Conservation (phyloP, 2,797 vertebrate genomes). For the Apogon hyalosoma region DNA sequence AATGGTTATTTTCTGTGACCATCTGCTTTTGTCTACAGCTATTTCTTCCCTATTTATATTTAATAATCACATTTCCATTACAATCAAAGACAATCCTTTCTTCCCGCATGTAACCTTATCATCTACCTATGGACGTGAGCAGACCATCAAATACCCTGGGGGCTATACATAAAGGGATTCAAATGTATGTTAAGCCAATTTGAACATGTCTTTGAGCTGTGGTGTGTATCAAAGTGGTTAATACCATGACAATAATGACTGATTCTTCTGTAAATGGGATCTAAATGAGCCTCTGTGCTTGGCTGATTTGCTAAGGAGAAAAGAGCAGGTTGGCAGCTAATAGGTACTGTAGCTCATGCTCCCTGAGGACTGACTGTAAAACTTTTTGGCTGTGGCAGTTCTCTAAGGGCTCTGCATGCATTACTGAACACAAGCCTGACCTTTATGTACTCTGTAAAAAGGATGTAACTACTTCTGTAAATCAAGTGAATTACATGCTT, state of each 20-base stretch:
- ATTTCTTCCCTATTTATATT: slow-evolving; percentile 46
- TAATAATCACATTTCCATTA: slow-evolving; percentile 57
- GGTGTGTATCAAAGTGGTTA: slow-evolving; percentile 58
- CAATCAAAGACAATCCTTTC: slow-evolving; percentile 48
- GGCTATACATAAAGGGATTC: slow-evolving; percentile 27
- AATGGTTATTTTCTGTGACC: slow-evolving; percentile 40
- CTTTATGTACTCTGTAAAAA: slow-evolving; percentile 52
- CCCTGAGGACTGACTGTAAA: slow-evolving; percentile 40
- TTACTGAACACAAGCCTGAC: slow-evolving; percentile 48
- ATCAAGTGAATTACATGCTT: slow-evolving; percentile 29
- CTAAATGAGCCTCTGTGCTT: slow-evolving; percentile 55
- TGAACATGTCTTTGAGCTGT: slow-evolving; percentile 62
- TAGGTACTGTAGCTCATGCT: slow-evolving; percentile 25
- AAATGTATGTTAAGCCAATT: slow-evolving; percentile 53
- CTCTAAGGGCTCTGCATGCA: slow-evolving; percentile 33
- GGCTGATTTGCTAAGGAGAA: slow-evolving; percentile 42
- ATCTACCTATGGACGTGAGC: slow-evolving; percentile 45
- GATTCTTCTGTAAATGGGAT: slow-evolving; percentile 64
- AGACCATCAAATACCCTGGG: slow-evolving; percentile 36
- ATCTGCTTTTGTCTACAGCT: slow-evolving; percentile 25
- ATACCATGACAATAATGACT: slow-evolving; percentile 57
- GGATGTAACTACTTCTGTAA: slow-evolving; percentile 27
- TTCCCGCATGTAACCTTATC: slow-evolving; percentile 36
- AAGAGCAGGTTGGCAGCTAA: slow-evolving; percentile 39
- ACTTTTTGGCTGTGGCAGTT: slow-evolving; percentile 27